These are phyloP conservation scores for Delichon dasypus DNA, from an alignment of 2,797 vertebrate species.

Conservation along the genomic window DNA sequence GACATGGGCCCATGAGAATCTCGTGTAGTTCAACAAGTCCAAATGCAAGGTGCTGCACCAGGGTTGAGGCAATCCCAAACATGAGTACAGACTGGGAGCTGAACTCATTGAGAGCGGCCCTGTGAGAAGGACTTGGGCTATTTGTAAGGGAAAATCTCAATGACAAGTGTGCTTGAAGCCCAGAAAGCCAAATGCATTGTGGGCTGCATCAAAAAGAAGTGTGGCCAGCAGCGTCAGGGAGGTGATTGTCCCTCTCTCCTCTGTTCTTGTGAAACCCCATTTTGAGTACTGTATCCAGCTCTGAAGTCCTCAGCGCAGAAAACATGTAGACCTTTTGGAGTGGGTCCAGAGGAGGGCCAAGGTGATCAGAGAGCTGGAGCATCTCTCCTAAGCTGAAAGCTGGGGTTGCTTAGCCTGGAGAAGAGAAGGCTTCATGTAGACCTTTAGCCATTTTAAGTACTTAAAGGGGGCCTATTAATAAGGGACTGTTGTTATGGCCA, in stretches of 20 bases:
- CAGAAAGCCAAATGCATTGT: fast-evolving
- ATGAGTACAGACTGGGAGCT: background rate
- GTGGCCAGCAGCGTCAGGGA: background rate
- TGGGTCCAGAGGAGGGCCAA: too few relatives aligned
- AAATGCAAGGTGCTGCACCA: background rate
- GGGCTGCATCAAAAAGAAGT: background rate
- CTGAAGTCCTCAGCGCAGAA: background rate
- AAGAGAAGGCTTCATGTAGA: background rate
- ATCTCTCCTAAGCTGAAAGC: background rate
- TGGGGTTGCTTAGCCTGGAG: background rate
- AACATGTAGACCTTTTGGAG: background rate
- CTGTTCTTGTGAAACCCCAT: background rate
- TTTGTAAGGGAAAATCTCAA: fast-evolving
- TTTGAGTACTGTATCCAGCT: background rate
- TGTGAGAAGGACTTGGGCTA: background rate
- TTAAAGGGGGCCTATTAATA: background rate
- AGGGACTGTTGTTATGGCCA: fast-evolving
- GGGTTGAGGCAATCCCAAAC: fast-evolving
- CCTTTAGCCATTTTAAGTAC: background rate
- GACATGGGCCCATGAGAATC: background rate
- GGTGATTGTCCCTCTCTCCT: background rate
- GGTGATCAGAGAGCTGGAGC: background rate
- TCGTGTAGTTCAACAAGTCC: background rate
- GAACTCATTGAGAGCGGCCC: background rate
- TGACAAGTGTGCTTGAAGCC: fast-evolving